Evolutionary conservation across 2,888 invertebrate genomes (phyloP).

Genomic region (Tryphoninae sp.): DNA sequence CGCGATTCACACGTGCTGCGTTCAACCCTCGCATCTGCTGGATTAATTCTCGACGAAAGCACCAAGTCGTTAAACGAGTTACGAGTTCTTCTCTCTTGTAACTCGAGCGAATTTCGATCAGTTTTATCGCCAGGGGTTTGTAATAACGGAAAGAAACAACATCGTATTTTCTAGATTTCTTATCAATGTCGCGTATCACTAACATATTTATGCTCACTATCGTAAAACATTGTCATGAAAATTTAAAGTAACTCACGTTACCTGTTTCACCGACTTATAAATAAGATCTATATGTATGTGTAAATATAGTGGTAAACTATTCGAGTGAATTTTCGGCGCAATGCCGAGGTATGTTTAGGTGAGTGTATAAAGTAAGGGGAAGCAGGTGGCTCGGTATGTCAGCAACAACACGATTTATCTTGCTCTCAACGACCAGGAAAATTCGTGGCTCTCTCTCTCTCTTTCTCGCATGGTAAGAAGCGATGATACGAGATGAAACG

Average conservation of each 20-base stretch:
- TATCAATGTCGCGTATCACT: not conserved
- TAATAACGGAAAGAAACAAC: not conserved
- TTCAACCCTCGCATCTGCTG: not conserved
- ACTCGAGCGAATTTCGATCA: not conserved
- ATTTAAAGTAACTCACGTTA: not conserved
- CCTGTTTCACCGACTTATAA: not conserved
- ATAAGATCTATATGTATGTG: not conserved
- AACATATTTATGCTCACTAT: not conserved
- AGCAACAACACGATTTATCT: constrained; percentile 52
- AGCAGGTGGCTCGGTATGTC: constrained; percentile 44
- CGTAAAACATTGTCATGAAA: not conserved
- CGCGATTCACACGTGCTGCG: not conserved
- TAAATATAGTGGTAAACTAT: not conserved
- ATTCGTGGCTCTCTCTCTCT: constrained; percentile 52
- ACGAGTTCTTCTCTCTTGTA: not conserved
- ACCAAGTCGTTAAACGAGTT: constrained; percentile 41
- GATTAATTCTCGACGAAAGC: not conserved
- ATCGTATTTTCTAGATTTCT: not conserved
- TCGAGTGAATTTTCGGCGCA: constrained; percentile 10
- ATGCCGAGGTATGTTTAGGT: constrained; percentile 6
- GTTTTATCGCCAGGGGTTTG: not conserved
- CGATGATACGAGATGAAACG: constrained; percentile 57
- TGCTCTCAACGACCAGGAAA: constrained; percentile 58
- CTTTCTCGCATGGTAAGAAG: constrained; percentile 30
- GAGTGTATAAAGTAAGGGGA: constrained; percentile 35